phyloP scores from a whole-genome alignment of 2,113 vertebrate genomes.

The Pelusios castaneus region DNA sequence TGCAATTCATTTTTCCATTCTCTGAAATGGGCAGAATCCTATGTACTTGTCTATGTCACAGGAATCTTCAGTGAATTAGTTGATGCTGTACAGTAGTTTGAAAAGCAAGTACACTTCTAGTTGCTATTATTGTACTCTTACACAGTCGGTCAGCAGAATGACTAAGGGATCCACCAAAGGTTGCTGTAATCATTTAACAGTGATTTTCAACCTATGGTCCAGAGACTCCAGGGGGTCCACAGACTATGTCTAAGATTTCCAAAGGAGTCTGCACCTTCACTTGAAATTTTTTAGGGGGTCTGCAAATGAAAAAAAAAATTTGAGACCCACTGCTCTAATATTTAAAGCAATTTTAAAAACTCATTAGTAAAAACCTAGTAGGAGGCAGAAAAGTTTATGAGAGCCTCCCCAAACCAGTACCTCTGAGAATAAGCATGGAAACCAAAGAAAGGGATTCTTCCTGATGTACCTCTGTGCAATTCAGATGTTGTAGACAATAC shows the following conservation, averaged over 20 bases:
- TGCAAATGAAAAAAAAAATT: background rate
- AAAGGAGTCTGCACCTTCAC: background rate
- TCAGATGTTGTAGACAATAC: background rate
- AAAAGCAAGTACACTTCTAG: background rate
- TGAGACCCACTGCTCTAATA: background rate
- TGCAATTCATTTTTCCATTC: background rate
- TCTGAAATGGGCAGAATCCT: background rate
- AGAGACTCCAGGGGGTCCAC: no score
- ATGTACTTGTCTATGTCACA: background rate
- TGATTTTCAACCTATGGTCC: no score
- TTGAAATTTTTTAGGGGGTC: background rate
- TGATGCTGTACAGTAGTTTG: background rate
- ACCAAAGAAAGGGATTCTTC: fast-evolving
- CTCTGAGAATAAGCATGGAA: no score
- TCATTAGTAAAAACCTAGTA: background rate
- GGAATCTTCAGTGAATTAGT: background rate
- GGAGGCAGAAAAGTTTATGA: background rate
- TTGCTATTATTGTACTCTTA: background rate
- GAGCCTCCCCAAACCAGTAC: fast-evolving
- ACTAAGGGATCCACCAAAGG: background rate
- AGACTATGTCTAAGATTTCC: background rate
- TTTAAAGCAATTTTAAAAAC: background rate
- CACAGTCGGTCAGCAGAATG: background rate
- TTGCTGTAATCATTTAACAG: no score
- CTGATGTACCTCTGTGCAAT: background rate